Conservation (phyloP, 2,888 invertebrate genomes). For the Latheticus oryzae region DNA sequence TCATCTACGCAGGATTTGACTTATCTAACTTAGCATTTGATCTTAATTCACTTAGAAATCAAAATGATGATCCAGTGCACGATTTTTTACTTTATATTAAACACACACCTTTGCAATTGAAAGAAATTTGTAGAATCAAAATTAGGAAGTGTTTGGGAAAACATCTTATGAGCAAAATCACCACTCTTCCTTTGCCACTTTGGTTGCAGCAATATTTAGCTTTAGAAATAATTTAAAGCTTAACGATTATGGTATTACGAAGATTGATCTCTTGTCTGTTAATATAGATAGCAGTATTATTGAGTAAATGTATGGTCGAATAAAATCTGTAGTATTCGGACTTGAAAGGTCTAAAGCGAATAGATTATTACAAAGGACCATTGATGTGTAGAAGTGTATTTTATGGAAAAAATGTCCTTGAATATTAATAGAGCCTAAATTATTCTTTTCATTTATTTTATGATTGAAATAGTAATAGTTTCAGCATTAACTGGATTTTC, state of each 20-base stretch:
- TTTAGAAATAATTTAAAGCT: constrained; percentile 64
- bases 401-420: constrained; percentile 15
- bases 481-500: too few species aligned
- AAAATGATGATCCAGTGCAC: constrained; percentile 57
- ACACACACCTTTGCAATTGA: constrained; percentile 67
- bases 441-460: background rate
- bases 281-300: constrained; percentile 17
- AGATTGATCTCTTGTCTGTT: constrained; percentile 21
- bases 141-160: constrained; percentile 66
- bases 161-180: constrained; percentile 63
- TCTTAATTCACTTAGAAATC: constrained; percentile 58
- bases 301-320: constrained; percentile 2
- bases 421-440: constrained; percentile 8
- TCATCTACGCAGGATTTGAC: constrained; percentile 65
- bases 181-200: constrained; percentile 69
- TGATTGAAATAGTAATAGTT: too few species aligned
- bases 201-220: constrained; percentile 70
- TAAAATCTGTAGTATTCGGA: too few species aligned
- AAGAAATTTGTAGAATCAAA: constrained; percentile 71
- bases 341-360: constrained; percentile 2
- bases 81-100: constrained; percentile 58
- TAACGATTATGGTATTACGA: constrained; percentile 1
- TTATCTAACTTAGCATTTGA: constrained; percentile 61
- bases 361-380: constrained; percentile 20
- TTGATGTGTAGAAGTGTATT: constrained; percentile 22